Base-by-base conservation (phyloP, 2,888 invertebrate genomes). In the Hirudinaria manillensis region DNA sequence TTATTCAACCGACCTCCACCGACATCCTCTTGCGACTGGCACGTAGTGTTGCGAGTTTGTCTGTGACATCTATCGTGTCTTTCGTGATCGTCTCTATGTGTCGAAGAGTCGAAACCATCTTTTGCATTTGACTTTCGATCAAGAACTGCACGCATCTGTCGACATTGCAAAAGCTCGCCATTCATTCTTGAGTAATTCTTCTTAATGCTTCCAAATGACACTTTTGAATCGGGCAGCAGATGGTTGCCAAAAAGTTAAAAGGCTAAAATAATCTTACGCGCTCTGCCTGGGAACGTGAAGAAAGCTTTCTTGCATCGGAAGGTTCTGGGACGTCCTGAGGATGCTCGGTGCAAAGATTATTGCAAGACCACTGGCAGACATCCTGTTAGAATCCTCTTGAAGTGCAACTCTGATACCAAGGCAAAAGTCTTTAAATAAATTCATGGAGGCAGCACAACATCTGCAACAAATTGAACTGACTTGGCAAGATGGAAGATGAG, bases 341-440 rank as follows among this genome's bases (percentile, higher is more conserved):
- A 96, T 92, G 86, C 95, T 95, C 70, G 96, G 95, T 66, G 94
- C 94, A 87, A 95, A 96, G 79, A 96, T 93, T 80, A 95, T 94
- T 73, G 95, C 93, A 80, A 96, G 86, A 74, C 93, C 92, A 83
- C 92, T 92, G 0, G 94, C 90, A 75, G 92, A 92, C 96, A 96
- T 96, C 80, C 93, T 88, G 86, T 95, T 96, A 79, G 91, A 91
- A 78, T 91, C 89, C 86, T 94, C 94, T 81, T 92, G 90, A 45
- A 91, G 87, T 0, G 94, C 93, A 27, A 94, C 93, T 82, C 94
- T 88, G 80, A 4, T 78, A 77, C 45, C 29, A 24, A 45, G 1
- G 27, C 13, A 3, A 51, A 27, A 6, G 27, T 27, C 38, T 27
- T 4, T 4, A 27, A 38, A 24, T 45, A 27, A 27, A 70, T 10